Percentiles rank a stretch among this genome's conserved stretches.
phyloP scores from a whole-genome alignment of 2,113 vertebrate species.

The Struthidea cinerea region DNA sequence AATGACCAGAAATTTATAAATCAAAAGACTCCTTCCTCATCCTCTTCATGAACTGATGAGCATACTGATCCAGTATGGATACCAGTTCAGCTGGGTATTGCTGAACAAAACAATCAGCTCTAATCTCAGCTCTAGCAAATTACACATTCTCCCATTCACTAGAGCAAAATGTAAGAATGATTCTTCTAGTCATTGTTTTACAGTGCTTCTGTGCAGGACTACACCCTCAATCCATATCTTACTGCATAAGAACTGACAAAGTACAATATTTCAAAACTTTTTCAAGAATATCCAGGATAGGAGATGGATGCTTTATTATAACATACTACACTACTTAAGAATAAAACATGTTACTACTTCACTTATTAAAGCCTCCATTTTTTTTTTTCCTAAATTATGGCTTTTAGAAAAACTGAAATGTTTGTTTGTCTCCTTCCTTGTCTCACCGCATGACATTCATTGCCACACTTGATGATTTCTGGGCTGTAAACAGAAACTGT shows the following conservation, averaged over 20 bases:
- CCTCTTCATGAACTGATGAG: neutral
- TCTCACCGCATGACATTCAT: neutral
- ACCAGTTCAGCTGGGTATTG: neutral
- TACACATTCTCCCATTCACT: neutral
- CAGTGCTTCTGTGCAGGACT: neutral
- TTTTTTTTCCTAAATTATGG: neutral
- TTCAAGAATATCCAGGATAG: neutral
- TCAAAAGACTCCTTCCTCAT: neutral
- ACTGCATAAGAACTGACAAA: neutral
- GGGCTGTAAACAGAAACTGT: neutral
- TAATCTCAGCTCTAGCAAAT: neutral
- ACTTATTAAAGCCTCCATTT: neutral
- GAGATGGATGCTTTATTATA: neutral
- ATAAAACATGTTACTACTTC: neutral
- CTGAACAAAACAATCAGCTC: neutral
- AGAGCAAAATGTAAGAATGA: neutral
- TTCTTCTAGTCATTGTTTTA: neutral
- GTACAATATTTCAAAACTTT: neutral
- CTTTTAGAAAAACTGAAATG: neutral
- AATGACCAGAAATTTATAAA: neutral
- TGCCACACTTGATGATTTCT: neutral
- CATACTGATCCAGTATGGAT: neutral
- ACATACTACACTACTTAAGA: neutral
- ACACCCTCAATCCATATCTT: neutral
- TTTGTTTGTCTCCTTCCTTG: neutral